Conservation (phyloP, 1,140 invertebrate genomes). For the Harlomillsia oculata region DNA sequence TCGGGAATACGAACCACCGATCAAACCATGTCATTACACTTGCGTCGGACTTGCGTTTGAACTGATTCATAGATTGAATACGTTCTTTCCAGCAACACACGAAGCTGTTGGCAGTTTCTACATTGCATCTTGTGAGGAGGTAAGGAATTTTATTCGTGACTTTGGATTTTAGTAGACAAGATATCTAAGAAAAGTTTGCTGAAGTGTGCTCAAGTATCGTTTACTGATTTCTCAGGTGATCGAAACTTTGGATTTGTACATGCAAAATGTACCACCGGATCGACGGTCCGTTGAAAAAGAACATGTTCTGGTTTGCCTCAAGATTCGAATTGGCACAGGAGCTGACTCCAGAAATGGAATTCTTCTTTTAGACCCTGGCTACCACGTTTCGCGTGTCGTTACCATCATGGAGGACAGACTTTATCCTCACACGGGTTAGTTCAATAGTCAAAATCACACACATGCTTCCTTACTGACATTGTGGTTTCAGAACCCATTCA, state of each 20-base stretch:
- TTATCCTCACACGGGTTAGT: constrained; percentile 72
- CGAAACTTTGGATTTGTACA: constrained; percentile 42
- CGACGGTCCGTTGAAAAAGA: constrained; percentile 58
- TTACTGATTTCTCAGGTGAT: constrained; percentile 26
- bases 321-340: constrained; percentile 51
- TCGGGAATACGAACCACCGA: constrained; percentile 62
- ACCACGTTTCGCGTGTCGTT: constrained; percentile 72
- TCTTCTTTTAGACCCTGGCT: constrained; percentile 76
- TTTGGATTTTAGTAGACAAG: constrained; percentile 2
- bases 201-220: neutral
- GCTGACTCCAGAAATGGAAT: constrained; percentile 50
- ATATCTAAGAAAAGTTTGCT: neutral
- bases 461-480: too few species aligned
- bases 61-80: constrained; percentile 48
- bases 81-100: constrained; percentile 19
- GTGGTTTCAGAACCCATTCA: too few species aligned
- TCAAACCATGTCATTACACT: constrained; percentile 65
- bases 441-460: too few species aligned
- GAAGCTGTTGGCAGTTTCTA: constrained; percentile 48
- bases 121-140: constrained; percentile 79
- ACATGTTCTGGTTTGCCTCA: constrained; percentile 72
- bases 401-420: constrained; percentile 73
- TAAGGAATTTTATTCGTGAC: constrained; percentile 34
- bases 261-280: constrained; percentile 37
- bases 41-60: constrained; percentile 78